Evolutionary conservation across 1,140 invertebrate genomes (phyloP).

Genomic region (Limonius californicus): DNA sequence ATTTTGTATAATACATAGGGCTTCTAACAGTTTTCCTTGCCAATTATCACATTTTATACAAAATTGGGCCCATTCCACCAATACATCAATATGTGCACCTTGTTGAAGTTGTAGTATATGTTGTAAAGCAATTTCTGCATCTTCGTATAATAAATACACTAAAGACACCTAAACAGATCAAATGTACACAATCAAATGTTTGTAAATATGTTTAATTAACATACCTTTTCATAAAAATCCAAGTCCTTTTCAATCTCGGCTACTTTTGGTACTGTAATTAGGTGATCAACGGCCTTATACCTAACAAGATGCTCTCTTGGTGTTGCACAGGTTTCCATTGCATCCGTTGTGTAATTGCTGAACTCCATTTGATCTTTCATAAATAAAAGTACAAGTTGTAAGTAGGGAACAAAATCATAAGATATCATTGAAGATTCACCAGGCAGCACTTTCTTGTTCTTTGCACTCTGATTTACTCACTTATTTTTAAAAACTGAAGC

Average conservation of each 20-base stretch:
- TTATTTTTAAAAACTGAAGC: no score
- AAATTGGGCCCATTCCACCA: conserved; percentile 25
- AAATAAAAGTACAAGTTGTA: no score
- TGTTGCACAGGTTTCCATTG: no score
- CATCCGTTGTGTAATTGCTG: no score
- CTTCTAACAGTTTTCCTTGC: conserved; percentile 35
- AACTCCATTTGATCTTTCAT: no score
- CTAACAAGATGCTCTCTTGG: no score
- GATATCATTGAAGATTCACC: no score
- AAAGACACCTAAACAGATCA: conserved; percentile 30
- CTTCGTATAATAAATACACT: conserved; percentile 33
- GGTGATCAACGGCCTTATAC: no score
- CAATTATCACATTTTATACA: conserved; percentile 18
- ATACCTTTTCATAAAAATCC: background rate
- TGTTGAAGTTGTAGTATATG: conserved; percentile 17
- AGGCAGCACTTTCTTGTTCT: no score
- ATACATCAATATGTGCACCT: conserved; percentile 10
- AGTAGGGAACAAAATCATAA: no score
- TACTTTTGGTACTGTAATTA: no score
- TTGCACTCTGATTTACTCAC: no score
- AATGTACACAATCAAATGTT: background rate
- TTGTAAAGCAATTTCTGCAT: conserved; percentile 25
- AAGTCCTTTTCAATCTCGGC: background rate
- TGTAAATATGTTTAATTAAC: background rate
- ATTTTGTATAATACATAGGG: background rate